Base-by-base conservation (phyloP, 2,888 invertebrate genomes). In the Ochropacha duplaris region DNA sequence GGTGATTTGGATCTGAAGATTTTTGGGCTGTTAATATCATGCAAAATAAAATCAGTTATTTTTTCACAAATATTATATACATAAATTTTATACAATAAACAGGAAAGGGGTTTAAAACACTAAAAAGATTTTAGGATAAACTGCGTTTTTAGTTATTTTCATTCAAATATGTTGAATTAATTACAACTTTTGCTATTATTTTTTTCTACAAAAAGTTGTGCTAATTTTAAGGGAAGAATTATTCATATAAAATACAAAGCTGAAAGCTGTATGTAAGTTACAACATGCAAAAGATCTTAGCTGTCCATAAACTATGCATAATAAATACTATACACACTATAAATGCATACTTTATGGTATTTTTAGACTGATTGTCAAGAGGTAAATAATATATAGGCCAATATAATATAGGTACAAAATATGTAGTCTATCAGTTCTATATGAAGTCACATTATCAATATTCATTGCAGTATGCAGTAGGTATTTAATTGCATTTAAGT, bases 231-330 rank as follows among this genome's bases (percentile, higher is more conserved):
- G 28, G 50, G 26, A n/a, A 14, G 12, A 31, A 26, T 52, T 52
- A 52, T 31, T 34, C 22, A 52, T 34, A 26, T 39, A 57, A 50
- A 67, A 60, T 66, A 74, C 51, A 66, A 78, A 83, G 78, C 81
- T 57, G 60, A 69, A 83, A 81, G 79, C 83, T 67, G 72, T 81
- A 79, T 62, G 61, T 64, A 59, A 28, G 16, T 26, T 26, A 28
- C 14, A 61, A 67, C 83, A 84, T 83, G 81, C 83, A 83, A 68
- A 70, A 59, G 58, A 64, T 68, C 66, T 64, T 54, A 66, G 61
- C 63, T 61, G 63, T 60, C 64, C 71, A 72, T 74, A 72, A 77
- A 74, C 64, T 71, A 65, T 68, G 68, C 69, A 66, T 55, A 64
- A 26, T 16, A 11, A n/a, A 28, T 9, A 28, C 31, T 31, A 49